Conservation (phyloP, 2,888 invertebrate genomes). For the Scaptodrosophila latifasciaeformis region DNA sequence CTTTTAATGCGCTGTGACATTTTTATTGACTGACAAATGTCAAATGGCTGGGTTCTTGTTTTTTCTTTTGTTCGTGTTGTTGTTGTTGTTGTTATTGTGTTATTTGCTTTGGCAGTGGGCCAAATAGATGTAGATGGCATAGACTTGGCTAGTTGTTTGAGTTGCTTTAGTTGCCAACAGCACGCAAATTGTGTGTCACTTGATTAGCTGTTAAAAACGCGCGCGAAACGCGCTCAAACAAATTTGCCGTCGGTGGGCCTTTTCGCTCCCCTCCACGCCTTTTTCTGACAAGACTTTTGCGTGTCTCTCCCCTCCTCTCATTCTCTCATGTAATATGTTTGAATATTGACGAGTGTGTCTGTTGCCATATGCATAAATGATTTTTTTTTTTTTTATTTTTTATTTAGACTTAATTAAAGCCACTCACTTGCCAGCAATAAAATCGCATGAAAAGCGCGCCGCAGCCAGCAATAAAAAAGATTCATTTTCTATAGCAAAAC, state of each 20-base stretch:
- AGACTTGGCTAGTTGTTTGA: neutral
- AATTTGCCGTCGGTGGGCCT: no score
- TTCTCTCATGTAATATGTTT: no score
- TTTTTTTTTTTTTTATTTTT: conserved; percentile 26
- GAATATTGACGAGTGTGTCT: conserved; percentile 20
- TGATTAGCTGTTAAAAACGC: conserved; percentile 48
- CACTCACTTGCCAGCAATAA: conserved; percentile 24
- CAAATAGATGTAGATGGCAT: neutral
- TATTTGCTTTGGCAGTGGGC: conserved; percentile 29
- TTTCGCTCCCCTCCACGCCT: neutral
- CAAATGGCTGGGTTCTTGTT: conserved; percentile 31
- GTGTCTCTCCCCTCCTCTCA: no score
- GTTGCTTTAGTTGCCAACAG: conserved; percentile 23
- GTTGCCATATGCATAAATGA: conserved; percentile 52
- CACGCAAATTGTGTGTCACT: conserved; percentile 72
- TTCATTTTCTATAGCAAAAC: conserved; percentile 20
- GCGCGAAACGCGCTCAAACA: conserved; percentile 33
- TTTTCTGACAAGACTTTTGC: conserved; percentile 51
- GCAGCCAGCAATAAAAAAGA: conserved; percentile 10
- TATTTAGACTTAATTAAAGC: conserved; percentile 20
- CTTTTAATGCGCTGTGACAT: conserved; percentile 58
- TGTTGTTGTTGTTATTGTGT: conserved; percentile 28
- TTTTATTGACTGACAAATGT: conserved; percentile 64
- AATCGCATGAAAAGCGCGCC: conserved; percentile 8
- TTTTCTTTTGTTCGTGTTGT: conserved; percentile 10